Base-by-base conservation (phyloP, 2,888 invertebrate species). In the Andrena camellia region DNA sequence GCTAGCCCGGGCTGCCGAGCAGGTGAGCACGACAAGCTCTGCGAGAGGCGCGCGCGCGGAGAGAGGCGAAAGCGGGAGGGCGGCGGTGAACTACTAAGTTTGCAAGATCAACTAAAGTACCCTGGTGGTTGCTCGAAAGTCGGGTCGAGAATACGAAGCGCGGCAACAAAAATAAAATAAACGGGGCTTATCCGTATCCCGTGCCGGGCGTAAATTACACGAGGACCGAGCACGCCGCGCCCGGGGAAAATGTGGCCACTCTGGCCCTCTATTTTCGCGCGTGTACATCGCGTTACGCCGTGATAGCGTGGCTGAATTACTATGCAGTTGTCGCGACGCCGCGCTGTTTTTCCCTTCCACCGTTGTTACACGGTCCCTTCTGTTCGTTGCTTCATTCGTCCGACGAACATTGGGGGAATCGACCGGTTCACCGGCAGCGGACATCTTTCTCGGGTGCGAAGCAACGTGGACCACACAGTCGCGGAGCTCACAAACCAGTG, bases 61-160 rank as follows among this genome's bases (percentile, higher is more conserved):
- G 2, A 35, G 23, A 1, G n/a, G n/a, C n/a, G 20, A 33, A 5
- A 26, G 50, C 10, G 23, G 17, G 62, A 52, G 33, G 66, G 52
- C n/a, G 50, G 62, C 60, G 67, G 71, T 57, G 68, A 79, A 80
- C 85, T 83, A 81, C 78, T 72, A 86, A 88, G 86, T 88, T 88
- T 81, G 86, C 75, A 86, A 88, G 88, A 88, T 88, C 86, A 84
- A 88, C 86, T 75, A 81, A 88, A 88, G 88, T 83, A 84, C 78
- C 81, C 69, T 42, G 81, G 81, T 52, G 82, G 84, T 84, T 78
- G 84, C 66, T 71, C 75, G 84, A 80, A 88, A 84, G 82, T 78
- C 76, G 74, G 42, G 17, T 66, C 73, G 84, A 79, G 88, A 88
- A 88, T 88, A 88, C 88, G 88, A 88, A 88, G 78, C 73, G 78